These are phyloP conservation scores for Caligus rogercresseyi DNA, from an alignment of 1,140 invertebrate genomes.

Conservation along the genomic window DNA sequence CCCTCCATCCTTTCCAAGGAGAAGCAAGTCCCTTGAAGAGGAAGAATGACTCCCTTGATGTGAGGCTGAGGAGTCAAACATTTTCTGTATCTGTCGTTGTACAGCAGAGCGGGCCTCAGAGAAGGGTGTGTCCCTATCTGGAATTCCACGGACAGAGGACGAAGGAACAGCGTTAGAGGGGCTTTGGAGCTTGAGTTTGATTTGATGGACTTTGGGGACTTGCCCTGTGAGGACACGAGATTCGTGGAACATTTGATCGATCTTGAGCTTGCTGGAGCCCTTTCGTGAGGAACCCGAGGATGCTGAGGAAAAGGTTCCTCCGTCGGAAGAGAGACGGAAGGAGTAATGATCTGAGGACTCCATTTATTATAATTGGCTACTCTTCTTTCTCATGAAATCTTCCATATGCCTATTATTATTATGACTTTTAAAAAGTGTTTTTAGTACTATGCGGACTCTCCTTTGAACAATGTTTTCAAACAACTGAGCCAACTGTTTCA, in stretches of 20 bases:
- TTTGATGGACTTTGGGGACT: background rate
- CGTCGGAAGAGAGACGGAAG: background rate
- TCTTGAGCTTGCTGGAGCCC: background rate
- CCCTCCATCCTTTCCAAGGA: conserved; percentile 1
- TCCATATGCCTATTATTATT: too few species aligned
- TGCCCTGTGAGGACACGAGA: background rate
- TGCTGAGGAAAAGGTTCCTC: background rate
- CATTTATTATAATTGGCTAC: too few species aligned
- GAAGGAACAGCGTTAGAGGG: background rate
- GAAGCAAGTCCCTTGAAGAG: background rate
- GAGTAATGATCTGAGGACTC: background rate
- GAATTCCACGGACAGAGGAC: background rate
- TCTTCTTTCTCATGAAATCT: too few species aligned
- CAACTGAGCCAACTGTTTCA: too few species aligned
- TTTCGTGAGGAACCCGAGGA: background rate
- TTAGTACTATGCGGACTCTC: too few species aligned
- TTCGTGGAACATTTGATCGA: background rate
- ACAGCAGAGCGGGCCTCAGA: conserved; percentile 34
- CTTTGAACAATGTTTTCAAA: too few species aligned
- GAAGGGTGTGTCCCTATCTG: conserved; percentile 18
- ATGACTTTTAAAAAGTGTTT: too few species aligned
- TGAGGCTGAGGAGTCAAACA: conserved; percentile 57
- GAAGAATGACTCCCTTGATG: conserved; percentile 5
- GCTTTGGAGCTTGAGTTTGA: background rate
- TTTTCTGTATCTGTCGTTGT: conserved; percentile 60